Percentiles rank a stretch among this genome's conserved stretches.
phyloP scores from a whole-genome alignment of 2,888 invertebrate genomes.

The Sarcophaga rosellei region DNA sequence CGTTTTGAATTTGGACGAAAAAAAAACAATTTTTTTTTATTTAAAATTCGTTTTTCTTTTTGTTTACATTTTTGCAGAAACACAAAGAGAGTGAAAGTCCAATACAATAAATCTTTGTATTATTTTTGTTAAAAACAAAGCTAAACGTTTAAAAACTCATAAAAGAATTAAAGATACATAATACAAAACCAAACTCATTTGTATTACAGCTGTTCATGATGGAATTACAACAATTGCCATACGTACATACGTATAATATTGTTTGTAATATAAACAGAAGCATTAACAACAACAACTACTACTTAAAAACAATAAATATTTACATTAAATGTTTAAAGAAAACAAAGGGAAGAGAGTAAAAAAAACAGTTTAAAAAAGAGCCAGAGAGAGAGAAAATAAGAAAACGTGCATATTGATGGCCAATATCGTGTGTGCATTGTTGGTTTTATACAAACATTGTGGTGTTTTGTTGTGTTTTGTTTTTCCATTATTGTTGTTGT shows the following conservation, averaged over 20 bases:
- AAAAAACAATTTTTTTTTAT: constrained; percentile 8
- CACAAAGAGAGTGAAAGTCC: constrained; percentile 65
- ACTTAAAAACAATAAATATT: neutral
- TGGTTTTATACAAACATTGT: constrained; percentile 6
- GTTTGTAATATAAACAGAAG: neutral
- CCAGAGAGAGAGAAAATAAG: neutral
- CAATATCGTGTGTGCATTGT: constrained; percentile 3
- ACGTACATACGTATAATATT: neutral
- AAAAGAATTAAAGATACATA: neutral
- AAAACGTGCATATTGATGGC: constrained; percentile 31
- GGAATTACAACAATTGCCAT: constrained; percentile 23
- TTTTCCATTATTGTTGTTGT: constrained; percentile 29
- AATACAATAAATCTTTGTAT: constrained; percentile 40
- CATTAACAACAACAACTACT: neutral
- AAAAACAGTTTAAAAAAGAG: neutral
- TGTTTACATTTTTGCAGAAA: constrained; percentile 48
- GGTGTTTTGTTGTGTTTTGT: constrained; percentile 24
- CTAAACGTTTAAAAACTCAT: neutral
- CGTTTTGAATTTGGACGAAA: neutral
- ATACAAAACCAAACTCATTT: constrained; percentile 5
- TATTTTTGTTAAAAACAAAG: constrained; percentile 18
- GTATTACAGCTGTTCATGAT: constrained; percentile 22
- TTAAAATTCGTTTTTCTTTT: constrained; percentile 15
- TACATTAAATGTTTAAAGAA: neutral
- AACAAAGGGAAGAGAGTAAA: neutral